Base-by-base conservation (phyloP, 2,888 invertebrate species). In the Cerceris ruficornis region DNA sequence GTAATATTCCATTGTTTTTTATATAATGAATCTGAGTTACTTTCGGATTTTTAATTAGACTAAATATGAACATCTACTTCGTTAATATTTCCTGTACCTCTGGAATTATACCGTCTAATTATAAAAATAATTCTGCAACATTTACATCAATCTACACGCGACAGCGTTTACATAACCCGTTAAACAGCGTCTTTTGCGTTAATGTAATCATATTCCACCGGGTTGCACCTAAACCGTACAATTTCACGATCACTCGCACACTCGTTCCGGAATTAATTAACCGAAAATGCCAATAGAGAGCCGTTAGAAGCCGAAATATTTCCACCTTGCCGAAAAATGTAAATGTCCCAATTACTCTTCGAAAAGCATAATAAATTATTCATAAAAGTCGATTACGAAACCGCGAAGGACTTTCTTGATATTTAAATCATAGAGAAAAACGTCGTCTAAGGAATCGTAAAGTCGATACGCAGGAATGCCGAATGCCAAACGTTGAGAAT, bases 341-440 rank as follows among this genome's bases (percentile, higher is more conserved):
- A 43, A 60, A 60, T 61, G 14, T 46, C 60, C 46, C n/a, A 43
- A 43, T 15, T 42, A 8, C 17, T 28, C 46, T 42, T 17, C 43
- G 28, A 46, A 14, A 14, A 9, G 46, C n/a, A 61, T 46, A 17
- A 43, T 49, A 62, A 50, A 28, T 62, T 39, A 62, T 62, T 52
- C 28, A 50, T 50, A 13, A 28, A 2, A 11, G 28, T 28, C 28
- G 8, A 46, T 62, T 62, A 28, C 14, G 39, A 46, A 62, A 50
- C 6, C 50, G 9, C 55, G 55, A 15, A 4, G 13, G 17, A 7
- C 28, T 55, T 49, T 49, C 17, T n/a, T 11, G 50, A n/a, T 39
- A 50, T 50, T 62, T 50, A 14, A 61, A 61, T 43, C n/a, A n/a
- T 28, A 11, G 55, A 17, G 7, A 15, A 28, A 28, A 8, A 52